Percentiles rank a stretch among this genome's conserved stretches.
phyloP scores from a whole-genome alignment of 2,113 vertebrate species.

The Phrynosoma blainvillii region DNA sequence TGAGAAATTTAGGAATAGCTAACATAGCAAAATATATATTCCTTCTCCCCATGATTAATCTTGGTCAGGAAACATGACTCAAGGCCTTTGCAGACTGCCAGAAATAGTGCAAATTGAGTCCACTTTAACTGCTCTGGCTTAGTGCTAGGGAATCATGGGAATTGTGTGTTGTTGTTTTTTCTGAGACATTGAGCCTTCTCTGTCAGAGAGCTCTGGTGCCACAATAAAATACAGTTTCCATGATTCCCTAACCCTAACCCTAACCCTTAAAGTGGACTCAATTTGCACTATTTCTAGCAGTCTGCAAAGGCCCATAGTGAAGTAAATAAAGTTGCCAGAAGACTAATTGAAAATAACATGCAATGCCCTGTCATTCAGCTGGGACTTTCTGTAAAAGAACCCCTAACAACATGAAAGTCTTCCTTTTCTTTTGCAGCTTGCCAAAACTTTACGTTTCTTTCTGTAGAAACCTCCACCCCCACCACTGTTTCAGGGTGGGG shows the following conservation, averaged over 20 bases:
- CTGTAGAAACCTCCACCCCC: not conserved
- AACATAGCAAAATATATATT: slow-evolving; percentile 34
- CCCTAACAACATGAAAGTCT: slow-evolving; percentile 58
- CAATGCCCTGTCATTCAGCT: slow-evolving; percentile 56
- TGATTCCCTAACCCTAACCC: too few relatives aligned
- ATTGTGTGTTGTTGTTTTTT: too few relatives aligned
- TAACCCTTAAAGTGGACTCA: too few relatives aligned
- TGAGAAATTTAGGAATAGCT: slow-evolving; percentile 18
- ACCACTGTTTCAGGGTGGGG: slow-evolving; percentile 19
- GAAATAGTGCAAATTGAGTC: too few relatives aligned
- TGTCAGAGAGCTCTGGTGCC: too few relatives aligned
- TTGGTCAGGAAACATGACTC: slow-evolving; percentile 59
- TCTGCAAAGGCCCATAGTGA: too few relatives aligned
- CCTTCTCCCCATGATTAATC: slow-evolving; percentile 36
- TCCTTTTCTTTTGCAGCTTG: slow-evolving; percentile 61
- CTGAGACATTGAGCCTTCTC: too few relatives aligned
- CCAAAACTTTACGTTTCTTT: slow-evolving; percentile 42
- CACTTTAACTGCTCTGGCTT: too few relatives aligned
- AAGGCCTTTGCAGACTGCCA: too few relatives aligned
- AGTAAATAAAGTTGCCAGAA: slow-evolving; percentile 60
- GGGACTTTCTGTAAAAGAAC: slow-evolving; percentile 46
- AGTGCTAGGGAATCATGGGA: too few relatives aligned
- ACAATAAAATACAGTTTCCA: too few relatives aligned
- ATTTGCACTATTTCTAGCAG: too few relatives aligned
- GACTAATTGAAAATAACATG: slow-evolving; percentile 56